These are phyloP conservation scores for Strix uralensis DNA, from an alignment of 2,113 vertebrate species.

Conservation along the genomic window DNA sequence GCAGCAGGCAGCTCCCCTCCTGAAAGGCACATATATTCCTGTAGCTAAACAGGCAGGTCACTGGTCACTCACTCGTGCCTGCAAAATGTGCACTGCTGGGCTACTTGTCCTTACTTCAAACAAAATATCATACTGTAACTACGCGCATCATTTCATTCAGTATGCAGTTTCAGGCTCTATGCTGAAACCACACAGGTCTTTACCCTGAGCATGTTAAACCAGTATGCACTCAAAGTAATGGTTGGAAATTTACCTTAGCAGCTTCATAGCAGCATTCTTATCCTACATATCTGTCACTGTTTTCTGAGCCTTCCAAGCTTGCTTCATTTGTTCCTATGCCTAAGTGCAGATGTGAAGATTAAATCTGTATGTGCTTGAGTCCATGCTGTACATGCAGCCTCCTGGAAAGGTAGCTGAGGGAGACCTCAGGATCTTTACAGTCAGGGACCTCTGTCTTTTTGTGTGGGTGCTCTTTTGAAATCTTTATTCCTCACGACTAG, in stretches of 20 bases:
- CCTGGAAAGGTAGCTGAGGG: neutral
- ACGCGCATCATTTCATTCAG: neutral
- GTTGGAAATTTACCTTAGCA: neutral
- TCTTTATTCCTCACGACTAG: neutral
- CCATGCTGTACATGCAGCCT: neutral
- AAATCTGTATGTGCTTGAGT: neutral
- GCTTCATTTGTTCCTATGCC: neutral
- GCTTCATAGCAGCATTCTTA: neutral
- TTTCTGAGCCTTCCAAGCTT: neutral
- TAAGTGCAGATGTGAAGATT: neutral
- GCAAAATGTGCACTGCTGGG: neutral
- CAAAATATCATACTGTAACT: neutral
- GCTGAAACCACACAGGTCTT: neutral
- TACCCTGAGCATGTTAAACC: neutral
- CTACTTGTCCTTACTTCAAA: neutral
- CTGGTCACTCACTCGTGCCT: accelerated
- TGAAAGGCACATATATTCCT: neutral
- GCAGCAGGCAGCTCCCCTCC: neutral
- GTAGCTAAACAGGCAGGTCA: neutral
- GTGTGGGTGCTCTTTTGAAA: neutral
- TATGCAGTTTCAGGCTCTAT: accelerated
- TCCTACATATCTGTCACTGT: neutral
- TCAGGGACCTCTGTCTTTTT: neutral
- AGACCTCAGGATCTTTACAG: neutral
- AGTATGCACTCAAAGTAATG: neutral